phyloP scores from a whole-genome alignment of 2,113 vertebrate species.

The Parus major region DNA sequence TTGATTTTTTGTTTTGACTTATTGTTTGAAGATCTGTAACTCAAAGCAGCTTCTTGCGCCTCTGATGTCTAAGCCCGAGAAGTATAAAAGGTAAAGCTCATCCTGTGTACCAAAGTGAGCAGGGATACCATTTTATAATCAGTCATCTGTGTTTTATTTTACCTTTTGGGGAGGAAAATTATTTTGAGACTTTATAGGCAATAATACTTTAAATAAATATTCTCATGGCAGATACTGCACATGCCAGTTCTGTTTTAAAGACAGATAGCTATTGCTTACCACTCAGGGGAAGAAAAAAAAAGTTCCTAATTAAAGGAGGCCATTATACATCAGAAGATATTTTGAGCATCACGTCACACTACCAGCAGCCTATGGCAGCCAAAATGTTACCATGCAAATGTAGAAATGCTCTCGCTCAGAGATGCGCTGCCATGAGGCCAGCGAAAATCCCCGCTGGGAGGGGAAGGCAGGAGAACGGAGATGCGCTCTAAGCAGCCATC shows the following conservation, averaged over 20 bases:
- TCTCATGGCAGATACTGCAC: constrained; percentile 4
- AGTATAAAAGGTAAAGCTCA: constrained; percentile 90
- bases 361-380: not conserved
- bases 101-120: constrained; percentile 74
- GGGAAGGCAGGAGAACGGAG: not conserved
- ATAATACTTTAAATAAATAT: constrained; percentile 48
- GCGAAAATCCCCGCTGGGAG: not conserved
- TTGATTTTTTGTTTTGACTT: constrained; percentile 96
- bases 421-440: not conserved
- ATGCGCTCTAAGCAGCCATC: not conserved
- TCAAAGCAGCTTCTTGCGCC: constrained; percentile 89
- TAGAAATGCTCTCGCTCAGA: not conserved
- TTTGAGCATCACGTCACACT: constrained; percentile 42
- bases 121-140: constrained; percentile 69
- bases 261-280: not conserved
- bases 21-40: constrained; percentile 96
- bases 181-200: constrained; percentile 67
- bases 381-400: constrained; percentile 43
- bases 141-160: constrained; percentile 75
- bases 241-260: not conserved
- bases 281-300: not conserved
- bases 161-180: constrained; percentile 39
- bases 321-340: constrained; percentile 45
- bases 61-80: constrained; percentile 90
- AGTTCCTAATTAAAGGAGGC: constrained; percentile 35